These are phyloP conservation scores for Quadroppia sp. DNA, from an alignment of 2,888 invertebrate genomes.

Conservation along the genomic window DNA sequence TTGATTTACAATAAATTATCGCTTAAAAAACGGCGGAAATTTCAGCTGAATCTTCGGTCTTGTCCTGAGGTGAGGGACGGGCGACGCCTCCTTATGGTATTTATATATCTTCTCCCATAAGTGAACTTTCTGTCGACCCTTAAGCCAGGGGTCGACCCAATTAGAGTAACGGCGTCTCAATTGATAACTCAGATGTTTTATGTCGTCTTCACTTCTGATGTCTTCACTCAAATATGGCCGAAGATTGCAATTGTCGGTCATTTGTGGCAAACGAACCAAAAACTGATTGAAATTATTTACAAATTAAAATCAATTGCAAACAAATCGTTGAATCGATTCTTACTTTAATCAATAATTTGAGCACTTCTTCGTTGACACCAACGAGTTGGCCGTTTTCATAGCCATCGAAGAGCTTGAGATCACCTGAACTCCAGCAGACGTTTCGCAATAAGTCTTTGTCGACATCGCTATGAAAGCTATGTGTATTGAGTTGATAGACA, in stretches of 20 bases:
- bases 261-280: conserved; percentile 48
- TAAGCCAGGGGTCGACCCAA: conserved; percentile 45
- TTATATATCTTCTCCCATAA: conserved; percentile 75
- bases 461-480: conserved; percentile 61
- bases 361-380: conserved; percentile 73
- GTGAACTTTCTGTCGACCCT: conserved; percentile 65
- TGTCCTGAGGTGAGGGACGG: conserved; percentile 38
- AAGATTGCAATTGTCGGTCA: conserved; percentile 60
- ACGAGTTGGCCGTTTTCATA: conserved; percentile 58
- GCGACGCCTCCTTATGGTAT: conserved; percentile 44
- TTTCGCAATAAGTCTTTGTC: conserved; percentile 67
- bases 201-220: conserved; percentile 63
- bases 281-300: conserved; percentile 44
- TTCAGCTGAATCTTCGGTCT: conserved; percentile 34
- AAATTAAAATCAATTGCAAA: conserved; percentile 58
- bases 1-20: not conserved
- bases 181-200: conserved; percentile 62
- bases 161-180: conserved; percentile 54
- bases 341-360: conserved; percentile 68
- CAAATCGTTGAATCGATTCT: conserved; percentile 60
- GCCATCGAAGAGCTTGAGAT: conserved; percentile 68
- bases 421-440: conserved; percentile 71
- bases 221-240: conserved; percentile 67
- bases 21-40: conserved; percentile 35
- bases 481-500: conserved; percentile 87